Evolutionary conservation across 2,113 vertebrate species (phyloP).

Genomic region (Hippocampus comes): DNA sequence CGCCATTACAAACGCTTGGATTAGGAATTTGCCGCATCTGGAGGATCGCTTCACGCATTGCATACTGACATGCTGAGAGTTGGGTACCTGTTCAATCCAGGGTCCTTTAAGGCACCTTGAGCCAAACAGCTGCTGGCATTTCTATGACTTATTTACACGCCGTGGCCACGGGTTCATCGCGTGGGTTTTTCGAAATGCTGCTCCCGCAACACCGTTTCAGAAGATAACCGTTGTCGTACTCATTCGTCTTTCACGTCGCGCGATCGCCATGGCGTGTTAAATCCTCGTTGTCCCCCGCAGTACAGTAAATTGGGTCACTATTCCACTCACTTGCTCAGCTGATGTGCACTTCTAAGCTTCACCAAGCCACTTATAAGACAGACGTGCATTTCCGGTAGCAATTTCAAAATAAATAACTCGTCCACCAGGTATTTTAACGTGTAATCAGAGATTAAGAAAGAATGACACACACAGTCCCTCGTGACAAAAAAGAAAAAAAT

Average conservation of each 20-base stretch:
- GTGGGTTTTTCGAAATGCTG: background rate
- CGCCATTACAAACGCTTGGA: constrained; percentile 6
- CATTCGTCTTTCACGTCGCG: constrained; percentile 6
- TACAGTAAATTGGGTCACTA: constrained; percentile 45
- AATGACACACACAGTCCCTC: background rate
- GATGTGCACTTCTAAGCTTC: constrained; percentile 23
- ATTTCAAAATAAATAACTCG: constrained; percentile 34
- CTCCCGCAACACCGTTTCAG: background rate
- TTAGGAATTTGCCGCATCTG: background rate
- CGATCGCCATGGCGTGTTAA: background rate
- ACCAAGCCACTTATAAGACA: background rate
- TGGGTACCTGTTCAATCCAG: constrained; percentile 50
- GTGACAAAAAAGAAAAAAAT: accelerated
- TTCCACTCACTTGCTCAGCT: constrained; percentile 31
- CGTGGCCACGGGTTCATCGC: background rate
- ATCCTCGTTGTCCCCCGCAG: constrained; percentile 12
- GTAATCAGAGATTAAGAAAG: background rate
- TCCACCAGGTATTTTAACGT: accelerated
- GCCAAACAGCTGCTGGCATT: constrained; percentile 55
- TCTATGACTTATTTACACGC: constrained; percentile 12
- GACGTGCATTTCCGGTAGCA: constrained; percentile 15
- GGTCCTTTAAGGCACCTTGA: constrained; percentile 48
- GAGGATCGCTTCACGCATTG: background rate
- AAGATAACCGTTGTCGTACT: constrained; percentile 7
- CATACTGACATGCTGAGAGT: background rate